These are phyloP conservation scores for Crematogaster levior DNA, from an alignment of 2,888 invertebrate species.

Conservation along the genomic window DNA sequence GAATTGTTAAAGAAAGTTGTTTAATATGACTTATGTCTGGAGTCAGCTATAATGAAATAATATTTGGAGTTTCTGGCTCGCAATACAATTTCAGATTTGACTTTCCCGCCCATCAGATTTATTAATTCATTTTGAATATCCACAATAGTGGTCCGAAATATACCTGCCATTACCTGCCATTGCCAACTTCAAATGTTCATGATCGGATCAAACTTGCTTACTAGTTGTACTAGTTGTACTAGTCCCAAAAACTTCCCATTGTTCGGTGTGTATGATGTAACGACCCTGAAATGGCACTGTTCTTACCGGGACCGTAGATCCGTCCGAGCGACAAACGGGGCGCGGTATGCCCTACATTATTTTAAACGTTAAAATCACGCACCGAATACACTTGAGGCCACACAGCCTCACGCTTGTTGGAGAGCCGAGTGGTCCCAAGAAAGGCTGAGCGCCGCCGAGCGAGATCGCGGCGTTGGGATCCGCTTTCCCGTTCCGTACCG, in stretches of 20 bases:
- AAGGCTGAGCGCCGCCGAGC: too few species aligned
- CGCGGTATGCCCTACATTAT: too few species aligned
- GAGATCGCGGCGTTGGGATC: too few species aligned
- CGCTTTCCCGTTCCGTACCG: too few species aligned
- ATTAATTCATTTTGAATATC: constrained; percentile 80
- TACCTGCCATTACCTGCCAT: constrained; percentile 72
- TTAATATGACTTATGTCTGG: constrained; percentile 77
- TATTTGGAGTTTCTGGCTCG: constrained; percentile 71
- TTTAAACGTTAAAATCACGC: too few species aligned
- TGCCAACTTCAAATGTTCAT: constrained; percentile 77
- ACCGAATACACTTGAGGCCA: too few species aligned
- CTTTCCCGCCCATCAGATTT: constrained; percentile 74
- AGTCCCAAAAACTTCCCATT: constrained; percentile 80
- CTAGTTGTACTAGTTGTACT: constrained; percentile 78
- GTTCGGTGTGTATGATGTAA: constrained; percentile 76
- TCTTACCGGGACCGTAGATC: too few species aligned
- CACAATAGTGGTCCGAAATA: constrained; percentile 78
- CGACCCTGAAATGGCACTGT: too few species aligned
- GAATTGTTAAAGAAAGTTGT: constrained; percentile 77
- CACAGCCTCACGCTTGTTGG: too few species aligned
- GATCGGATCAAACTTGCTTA: constrained; percentile 79
- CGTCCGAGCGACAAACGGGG: too few species aligned
- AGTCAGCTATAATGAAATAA: constrained; percentile 73
- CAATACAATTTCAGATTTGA: constrained; percentile 73
- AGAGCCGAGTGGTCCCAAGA: too few species aligned